A percentile compares a stretch with the other conserved stretches of the same genome.
These are phyloP conservation scores for Baccha elongata DNA, from an alignment of 2,888 invertebrate genomes.

Conservation along the genomic window DNA sequence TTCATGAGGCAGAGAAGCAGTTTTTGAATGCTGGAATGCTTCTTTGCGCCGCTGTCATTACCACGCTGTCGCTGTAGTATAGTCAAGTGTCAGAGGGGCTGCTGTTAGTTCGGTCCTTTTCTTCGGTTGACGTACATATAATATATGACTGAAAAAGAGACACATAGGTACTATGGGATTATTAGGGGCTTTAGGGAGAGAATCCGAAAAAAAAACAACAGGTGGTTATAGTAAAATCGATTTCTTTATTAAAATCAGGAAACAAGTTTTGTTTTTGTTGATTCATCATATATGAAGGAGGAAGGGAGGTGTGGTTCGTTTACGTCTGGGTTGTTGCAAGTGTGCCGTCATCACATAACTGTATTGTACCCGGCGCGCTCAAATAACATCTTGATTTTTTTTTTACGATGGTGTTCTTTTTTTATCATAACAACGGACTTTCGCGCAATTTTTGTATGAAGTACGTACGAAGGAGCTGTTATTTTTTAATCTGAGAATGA, in stretches of 20 bases:
- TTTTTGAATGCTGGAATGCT: conserved; percentile 22
- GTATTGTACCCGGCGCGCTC: conserved; percentile 20
- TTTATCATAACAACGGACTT: conserved; percentile 19
- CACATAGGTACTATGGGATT: conserved; percentile 17
- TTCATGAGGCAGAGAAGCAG: conserved; percentile 46
- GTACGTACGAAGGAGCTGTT: background rate
- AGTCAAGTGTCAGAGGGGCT: conserved; percentile 59
- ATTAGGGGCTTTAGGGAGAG: conserved; percentile 24
- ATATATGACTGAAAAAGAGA: conserved; percentile 43
- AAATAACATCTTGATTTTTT: conserved; percentile 43
- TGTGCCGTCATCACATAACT: conserved; percentile 10
- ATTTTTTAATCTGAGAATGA: conserved; percentile 61
- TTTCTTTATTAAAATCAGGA: conserved; percentile 60
- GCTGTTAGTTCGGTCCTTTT: conserved; percentile 41
- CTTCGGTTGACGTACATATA: conserved; percentile 46
- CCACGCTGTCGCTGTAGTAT: conserved; percentile 4
- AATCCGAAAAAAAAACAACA: conserved; percentile 45
- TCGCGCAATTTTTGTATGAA: conserved; percentile 12
- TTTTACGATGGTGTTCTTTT: conserved; percentile 30
- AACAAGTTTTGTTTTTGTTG: conserved; percentile 55
- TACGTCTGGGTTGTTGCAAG: conserved; percentile 37
- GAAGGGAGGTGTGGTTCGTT: conserved; percentile 31
- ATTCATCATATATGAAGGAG: background rate
- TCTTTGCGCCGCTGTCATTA: conserved; percentile 7
- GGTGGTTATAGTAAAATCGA: conserved; percentile 74